Conservation (phyloP, 2,113 vertebrate species). For the Zosterops japonicus region DNA sequence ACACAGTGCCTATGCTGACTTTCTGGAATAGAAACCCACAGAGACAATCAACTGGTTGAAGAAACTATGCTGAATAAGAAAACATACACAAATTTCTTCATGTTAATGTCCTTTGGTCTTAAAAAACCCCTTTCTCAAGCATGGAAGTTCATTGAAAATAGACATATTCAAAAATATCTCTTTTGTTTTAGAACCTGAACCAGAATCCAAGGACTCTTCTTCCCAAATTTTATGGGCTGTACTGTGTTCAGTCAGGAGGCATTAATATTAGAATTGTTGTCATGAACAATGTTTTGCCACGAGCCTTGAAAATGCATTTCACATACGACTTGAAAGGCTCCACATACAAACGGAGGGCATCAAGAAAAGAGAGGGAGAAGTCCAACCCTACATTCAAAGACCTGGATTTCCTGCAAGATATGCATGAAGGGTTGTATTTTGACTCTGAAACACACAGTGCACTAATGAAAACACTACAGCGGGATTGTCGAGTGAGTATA, state of each 20-base stretch:
- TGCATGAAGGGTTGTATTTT: constrained; percentile 93
- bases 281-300: constrained; percentile 95
- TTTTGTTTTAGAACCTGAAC: constrained; percentile 87
- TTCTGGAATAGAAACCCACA: not conserved
- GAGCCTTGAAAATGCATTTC: constrained; percentile 90
- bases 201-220: constrained; percentile 94
- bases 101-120: not conserved
- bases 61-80: not conserved
- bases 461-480: constrained; percentile 93
- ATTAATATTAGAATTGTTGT: constrained; percentile 89
- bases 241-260: constrained; percentile 90
- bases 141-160: not conserved
- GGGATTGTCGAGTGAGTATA: constrained; percentile 91
- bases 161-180: not conserved
- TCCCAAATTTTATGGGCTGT: constrained; percentile 96
- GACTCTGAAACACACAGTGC: constrained; percentile 91
- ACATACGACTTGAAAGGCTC: constrained; percentile 96
- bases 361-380: constrained; percentile 88
- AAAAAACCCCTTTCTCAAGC: not conserved
- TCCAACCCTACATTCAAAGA: constrained; percentile 91
- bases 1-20: not conserved
- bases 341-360: constrained; percentile 89
- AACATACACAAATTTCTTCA: not conserved
- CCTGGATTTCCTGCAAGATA: constrained; percentile 96
- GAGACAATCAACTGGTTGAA: not conserved